Conservation (phyloP, 1,140 invertebrate genomes). For the fruit fly (Drosophila melanogaster) region DNA sequence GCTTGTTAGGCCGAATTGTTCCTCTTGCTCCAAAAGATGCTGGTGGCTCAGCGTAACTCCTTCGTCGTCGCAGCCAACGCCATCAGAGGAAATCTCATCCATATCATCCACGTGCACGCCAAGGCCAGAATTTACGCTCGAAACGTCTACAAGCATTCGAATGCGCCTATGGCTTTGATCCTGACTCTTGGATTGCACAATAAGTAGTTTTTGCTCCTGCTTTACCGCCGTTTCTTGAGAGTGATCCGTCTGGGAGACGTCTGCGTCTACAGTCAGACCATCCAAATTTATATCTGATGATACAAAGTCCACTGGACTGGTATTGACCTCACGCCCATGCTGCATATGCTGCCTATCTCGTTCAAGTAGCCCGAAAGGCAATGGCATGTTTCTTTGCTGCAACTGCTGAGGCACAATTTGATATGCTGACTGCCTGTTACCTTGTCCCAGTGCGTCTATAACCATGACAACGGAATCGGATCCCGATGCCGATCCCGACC, state of each 20-base stretch:
- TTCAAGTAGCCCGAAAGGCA: slow-evolving; percentile 49
- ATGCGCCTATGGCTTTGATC: slow-evolving; percentile 4
- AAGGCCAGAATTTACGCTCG: slow-evolving; percentile 38
- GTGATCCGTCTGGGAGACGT: slow-evolving; percentile 23
- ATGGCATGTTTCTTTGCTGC: slow-evolving; percentile 43
- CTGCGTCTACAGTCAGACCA: slow-evolving; percentile 48
- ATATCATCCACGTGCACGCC: slow-evolving; percentile 20
- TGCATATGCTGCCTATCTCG: slow-evolving; percentile 48
- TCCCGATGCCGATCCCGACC: slow-evolving; percentile 6
- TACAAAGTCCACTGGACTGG: slow-evolving; percentile 68
- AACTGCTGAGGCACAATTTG: slow-evolving; percentile 76
- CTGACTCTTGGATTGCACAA: slow-evolving; percentile 38
- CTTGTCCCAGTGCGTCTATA: slow-evolving; percentile 84
- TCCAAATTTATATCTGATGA: slow-evolving; percentile 69
- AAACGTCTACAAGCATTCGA: slow-evolving; percentile 43
- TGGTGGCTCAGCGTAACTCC: slow-evolving; percentile 76
- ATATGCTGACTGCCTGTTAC: slow-evolving; percentile 62
- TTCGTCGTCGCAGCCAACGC: slow-evolving; percentile 50
- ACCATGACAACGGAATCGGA: slow-evolving; percentile 85
- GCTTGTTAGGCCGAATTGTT: slow-evolving; percentile 27
- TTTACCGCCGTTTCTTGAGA: slow-evolving; percentile 66
- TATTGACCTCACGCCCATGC: slow-evolving; percentile 25
- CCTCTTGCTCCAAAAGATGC: slow-evolving; percentile 52
- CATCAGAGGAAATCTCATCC: slow-evolving; percentile 69
- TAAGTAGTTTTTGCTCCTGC: slow-evolving; percentile 65